Base-by-base conservation (phyloP, 1,140 invertebrate species). In the Euborellia annulipes region DNA sequence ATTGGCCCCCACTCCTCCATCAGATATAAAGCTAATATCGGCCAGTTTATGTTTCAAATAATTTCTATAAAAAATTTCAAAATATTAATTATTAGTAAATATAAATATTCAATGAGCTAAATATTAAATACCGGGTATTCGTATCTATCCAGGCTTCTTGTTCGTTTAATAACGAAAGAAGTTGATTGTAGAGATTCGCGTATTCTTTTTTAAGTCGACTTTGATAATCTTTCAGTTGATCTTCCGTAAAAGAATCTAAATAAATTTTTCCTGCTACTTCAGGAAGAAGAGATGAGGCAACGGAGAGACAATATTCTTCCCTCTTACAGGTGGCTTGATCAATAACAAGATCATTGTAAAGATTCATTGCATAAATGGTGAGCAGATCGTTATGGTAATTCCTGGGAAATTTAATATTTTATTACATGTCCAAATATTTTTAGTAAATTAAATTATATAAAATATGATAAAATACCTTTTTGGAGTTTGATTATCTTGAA, bases 191-290 rank as follows among this genome's bases (percentile, higher is more conserved):
- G n/a, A n/a, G n/a, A n/a, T n/a, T n/a, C n/a, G n/a, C n/a, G n/a
- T n/a, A n/a, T n/a, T n/a, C n/a, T n/a, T n/a, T 41, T 3, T 21
- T 3, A 2, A 19, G 14, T 36, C 13, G 3, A 34, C 7, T 3
- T 27, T 27, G 23, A 27, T 6, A 27, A 6, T 27, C 34, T 2
- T 19, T 3, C 19, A 57, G 42, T 49, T 60, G 49, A 3, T 54
- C 44, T 0, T 38, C 21, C 1, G 51, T 30, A 36, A 62, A 60
- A 1, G 59, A 57, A 11, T 51, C 52, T 13, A 60, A 47, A 27
- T 61, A 62, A 21, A 62, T 51, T 22, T 23, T 41, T 3, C 59
- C 58, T 3, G 59, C 56, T 47, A 60, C 55, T 3, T 46, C 20
- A 13, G 39, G 27, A 42, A 62, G 19, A 13, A 58, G 41, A 14